Conservation (phyloP, 2,113 vertebrate species). For the Pithys albifrons region DNA sequence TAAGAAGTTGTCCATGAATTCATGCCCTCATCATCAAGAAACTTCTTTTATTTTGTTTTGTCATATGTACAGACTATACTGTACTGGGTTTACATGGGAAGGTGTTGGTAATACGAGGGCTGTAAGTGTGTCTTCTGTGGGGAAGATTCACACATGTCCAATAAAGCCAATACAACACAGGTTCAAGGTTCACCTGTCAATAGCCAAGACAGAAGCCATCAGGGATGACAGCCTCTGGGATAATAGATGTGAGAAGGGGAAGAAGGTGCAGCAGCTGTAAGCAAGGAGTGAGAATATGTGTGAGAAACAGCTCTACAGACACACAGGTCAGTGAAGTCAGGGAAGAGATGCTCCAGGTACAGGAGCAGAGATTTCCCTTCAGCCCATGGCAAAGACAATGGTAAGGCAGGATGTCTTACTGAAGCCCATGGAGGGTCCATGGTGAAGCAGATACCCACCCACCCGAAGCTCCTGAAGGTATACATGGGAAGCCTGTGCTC, state of each 20-base stretch:
- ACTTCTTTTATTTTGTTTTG: neutral
- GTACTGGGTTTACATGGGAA: neutral
- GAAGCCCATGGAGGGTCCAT: neutral
- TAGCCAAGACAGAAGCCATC: neutral
- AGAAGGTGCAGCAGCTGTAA: neutral
- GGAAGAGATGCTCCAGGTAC: rapidly evolving
- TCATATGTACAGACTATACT: neutral
- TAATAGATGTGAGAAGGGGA: neutral
- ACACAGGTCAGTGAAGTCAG: neutral
- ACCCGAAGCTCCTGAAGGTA: rapidly evolving
- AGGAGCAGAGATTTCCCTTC: neutral
- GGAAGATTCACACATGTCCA: neutral
- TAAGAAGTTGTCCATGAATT: neutral
- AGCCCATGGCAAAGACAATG: neutral
- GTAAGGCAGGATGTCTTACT: neutral
- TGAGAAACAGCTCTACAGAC: neutral
- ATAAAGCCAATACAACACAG: rapidly evolving
- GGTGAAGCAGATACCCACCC: neutral
- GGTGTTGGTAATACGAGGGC: rapidly evolving
- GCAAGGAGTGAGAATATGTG: neutral
- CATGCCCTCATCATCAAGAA: neutral
- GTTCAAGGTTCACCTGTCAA: rapidly evolving
- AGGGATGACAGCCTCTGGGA: rapidly evolving
- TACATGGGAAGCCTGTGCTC: rapidly evolving
- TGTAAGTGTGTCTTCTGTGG: neutral